phyloP scores from a whole-genome alignment of 2,797 vertebrate genomes.

The Myoxocephalus aenaeus region DNA sequence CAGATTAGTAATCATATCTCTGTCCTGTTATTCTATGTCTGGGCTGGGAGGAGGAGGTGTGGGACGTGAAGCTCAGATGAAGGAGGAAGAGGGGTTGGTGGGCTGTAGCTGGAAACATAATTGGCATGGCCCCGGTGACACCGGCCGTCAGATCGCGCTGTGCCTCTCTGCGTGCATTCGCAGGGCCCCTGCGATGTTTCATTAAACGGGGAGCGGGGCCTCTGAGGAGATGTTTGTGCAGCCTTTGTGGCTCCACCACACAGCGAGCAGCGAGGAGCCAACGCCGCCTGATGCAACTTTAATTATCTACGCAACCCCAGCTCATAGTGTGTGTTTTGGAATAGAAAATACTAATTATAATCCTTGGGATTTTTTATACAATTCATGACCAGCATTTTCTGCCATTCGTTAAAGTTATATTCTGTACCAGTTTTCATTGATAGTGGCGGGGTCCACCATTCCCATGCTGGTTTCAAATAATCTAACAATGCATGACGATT shows the following conservation, averaged over 20 bases:
- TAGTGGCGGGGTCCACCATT: not conserved
- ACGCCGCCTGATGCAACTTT: slow-evolving; percentile 53
- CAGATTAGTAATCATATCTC: slow-evolving; percentile 82
- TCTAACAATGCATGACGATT: not conserved
- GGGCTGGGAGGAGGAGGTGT: slow-evolving; percentile 43
- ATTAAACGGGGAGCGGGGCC: slow-evolving; percentile 79
- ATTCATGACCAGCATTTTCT: not conserved
- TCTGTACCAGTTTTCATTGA: not conserved
- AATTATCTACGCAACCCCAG: slow-evolving; percentile 64
- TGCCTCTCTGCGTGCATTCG: slow-evolving; percentile 72
- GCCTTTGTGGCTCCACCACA: slow-evolving; percentile 77
- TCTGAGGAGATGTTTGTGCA: slow-evolving; percentile 81
- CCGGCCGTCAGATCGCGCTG: slow-evolving; percentile 75
- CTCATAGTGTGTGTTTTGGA: slow-evolving; percentile 46
- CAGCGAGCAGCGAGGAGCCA: slow-evolving; percentile 70
- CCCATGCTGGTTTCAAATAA: not conserved
- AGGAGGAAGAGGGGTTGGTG: slow-evolving; percentile 54
- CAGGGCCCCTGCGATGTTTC: slow-evolving; percentile 78
- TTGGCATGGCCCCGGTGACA: slow-evolving; percentile 80
- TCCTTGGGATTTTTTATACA: not conserved
- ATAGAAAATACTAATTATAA: not conserved
- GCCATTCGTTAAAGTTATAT: not conserved
- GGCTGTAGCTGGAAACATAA: slow-evolving; percentile 81
- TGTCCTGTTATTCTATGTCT: slow-evolving; percentile 81
- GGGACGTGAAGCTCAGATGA: slow-evolving; percentile 38